These are phyloP conservation scores for Synaphobranchus kaupii DNA, from an alignment of 2,797 vertebrate species.

Conservation along the genomic window DNA sequence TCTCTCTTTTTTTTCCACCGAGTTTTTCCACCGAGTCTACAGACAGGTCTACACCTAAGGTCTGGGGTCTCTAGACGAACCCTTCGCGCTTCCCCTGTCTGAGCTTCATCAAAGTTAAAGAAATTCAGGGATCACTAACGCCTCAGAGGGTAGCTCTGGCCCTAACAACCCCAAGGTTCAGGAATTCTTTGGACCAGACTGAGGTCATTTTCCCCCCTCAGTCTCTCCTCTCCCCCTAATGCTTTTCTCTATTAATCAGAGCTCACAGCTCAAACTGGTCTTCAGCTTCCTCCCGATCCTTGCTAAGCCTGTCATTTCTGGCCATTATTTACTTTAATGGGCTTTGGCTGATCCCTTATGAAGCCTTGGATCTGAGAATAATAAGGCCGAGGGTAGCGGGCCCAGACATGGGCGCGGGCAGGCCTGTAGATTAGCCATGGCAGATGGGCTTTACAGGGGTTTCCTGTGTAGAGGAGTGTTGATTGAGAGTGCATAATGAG, in stretches of 20 bases:
- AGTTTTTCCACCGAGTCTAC: slow-evolving; percentile 81
- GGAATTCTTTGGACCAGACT: slow-evolving; percentile 95
- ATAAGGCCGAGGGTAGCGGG: slow-evolving; percentile 95
- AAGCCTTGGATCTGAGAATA: slow-evolving; percentile 99
- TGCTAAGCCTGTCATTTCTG: slow-evolving; percentile 99
- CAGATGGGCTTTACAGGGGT: slow-evolving; percentile 99
- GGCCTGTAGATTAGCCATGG: slow-evolving; percentile 99
- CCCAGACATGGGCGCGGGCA: slow-evolving; percentile 92
- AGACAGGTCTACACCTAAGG: slow-evolving; percentile 82
- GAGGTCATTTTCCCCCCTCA: slow-evolving; percentile 85
- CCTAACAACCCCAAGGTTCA: slow-evolving; percentile 94
- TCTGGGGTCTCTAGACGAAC: slow-evolving; percentile 80
- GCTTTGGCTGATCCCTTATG: slow-evolving; percentile 99
- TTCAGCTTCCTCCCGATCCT: slow-evolving; percentile 99
- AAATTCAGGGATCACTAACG: slow-evolving; percentile 93
- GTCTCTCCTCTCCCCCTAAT: slow-evolving; percentile 87
- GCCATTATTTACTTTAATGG: slow-evolving; percentile 99
- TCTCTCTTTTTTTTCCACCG: slow-evolving; percentile 71
- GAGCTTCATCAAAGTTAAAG: slow-evolving; percentile 93
- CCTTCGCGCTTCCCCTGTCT: slow-evolving; percentile 70
- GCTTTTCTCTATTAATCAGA: slow-evolving; percentile 99
- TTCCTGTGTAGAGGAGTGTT: slow-evolving; percentile 98
- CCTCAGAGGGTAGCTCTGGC: slow-evolving; percentile 91
- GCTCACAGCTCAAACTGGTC: slow-evolving; percentile 98
- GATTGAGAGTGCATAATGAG: slow-evolving; percentile 99